Evolutionary conservation across 1,140 invertebrate genomes (phyloP), one percentile per base, ranked within the genome.

Genomic region (Scaptomyza pallida): DNA sequence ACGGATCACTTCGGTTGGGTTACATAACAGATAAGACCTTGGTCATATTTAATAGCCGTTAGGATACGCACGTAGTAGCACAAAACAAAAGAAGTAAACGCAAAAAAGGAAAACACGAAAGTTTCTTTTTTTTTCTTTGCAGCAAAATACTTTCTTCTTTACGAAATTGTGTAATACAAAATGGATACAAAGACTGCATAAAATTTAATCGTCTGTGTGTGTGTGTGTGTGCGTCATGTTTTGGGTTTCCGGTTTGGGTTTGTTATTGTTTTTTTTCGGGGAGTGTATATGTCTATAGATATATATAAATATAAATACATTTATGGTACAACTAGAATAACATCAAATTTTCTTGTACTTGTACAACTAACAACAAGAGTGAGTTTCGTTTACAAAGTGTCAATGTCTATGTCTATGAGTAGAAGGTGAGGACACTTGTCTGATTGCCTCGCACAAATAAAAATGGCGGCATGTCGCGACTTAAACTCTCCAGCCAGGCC

Each of bases 391-490:
- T 61, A 63, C 57, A 83, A 74, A 74, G 61, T 67, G 43, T 23
- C 55, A 70, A 57, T n/a, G 5, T 37, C 12, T 37, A n/a, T 37
- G 3, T 37, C 33, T 37, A 99, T 40, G 98, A 99, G 92, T 99
- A 99, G 93, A 98, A 99, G 40, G 98, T 99, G 56, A 99, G 93
- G 33, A 99, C 98, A 75, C 97, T 97, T 6, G 95, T 96, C 92
- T 99, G 98, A 92, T 99, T 99, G 68, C 98, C 98, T 78, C 98
- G 93, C 47, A 99, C 95, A 44, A 99, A 94, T 59, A 99, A 92
- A 92, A 98, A 96, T 12, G 97, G 96, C 67, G 97, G 97, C 95
- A 98, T 95, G 75, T 96, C 95, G 69, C 93, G 92, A 3, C 97
- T 98, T n/a, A 99, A 92, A 1, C 95, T 94, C 91, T 99, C 97